These are phyloP conservation scores for Fistularia tabacaria DNA, from an alignment of 2,797 vertebrate species.

Conservation along the genomic window DNA sequence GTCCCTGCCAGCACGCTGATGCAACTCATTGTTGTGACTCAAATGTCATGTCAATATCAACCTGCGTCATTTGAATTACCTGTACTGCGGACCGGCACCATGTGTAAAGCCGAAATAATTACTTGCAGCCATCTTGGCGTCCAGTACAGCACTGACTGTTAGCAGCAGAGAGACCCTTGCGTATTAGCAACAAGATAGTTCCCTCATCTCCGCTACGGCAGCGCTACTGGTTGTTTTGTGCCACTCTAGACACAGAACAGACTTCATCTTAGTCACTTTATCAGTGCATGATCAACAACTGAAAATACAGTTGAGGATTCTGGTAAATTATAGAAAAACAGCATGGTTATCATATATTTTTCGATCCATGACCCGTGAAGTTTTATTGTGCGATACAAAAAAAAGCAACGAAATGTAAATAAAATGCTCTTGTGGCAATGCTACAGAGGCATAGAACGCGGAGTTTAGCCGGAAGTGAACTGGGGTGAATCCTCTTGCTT, in stretches of 20 bases:
- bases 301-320: too few relatives aligned
- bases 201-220: not conserved
- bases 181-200: constrained; percentile 44
- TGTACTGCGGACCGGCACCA: constrained; percentile 76
- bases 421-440: not conserved
- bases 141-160: constrained; percentile 44
- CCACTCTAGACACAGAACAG: too few relatives aligned
- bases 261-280: too few relatives aligned
- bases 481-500: constrained; percentile 2
- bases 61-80: constrained; percentile 63
- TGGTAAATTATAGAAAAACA: not conserved
- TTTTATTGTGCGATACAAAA: not conserved
- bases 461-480: constrained; percentile 20
- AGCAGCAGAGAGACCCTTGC: constrained; percentile 4
- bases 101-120: constrained; percentile 75
- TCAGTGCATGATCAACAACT: too few relatives aligned
- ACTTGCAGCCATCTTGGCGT: constrained; percentile 84
- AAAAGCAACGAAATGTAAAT: not conserved
- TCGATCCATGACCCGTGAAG: too few relatives aligned
- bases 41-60: constrained; percentile 26
- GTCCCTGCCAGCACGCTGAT: not conserved
- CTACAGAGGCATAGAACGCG: not conserved
- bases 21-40: not conserved
- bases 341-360: not conserved
- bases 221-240: too few relatives aligned